Evolutionary conservation across 2,797 vertebrate genomes (phyloP).

Genomic region (Anolis apletophallus): DNA sequence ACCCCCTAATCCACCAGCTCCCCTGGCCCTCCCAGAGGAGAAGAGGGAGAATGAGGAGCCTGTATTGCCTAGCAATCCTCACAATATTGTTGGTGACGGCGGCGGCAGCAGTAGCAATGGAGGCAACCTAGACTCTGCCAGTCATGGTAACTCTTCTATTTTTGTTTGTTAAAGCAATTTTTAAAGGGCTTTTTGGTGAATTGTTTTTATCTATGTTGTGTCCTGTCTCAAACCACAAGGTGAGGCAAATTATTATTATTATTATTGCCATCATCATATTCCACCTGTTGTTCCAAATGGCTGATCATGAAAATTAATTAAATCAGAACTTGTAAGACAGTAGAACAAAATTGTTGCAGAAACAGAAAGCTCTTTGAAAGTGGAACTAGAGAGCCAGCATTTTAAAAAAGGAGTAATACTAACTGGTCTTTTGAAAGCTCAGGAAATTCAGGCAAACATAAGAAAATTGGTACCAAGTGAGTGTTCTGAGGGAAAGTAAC

Average conservation of each 20-base stretch:
- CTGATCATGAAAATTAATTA: neutral
- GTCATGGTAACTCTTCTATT: neutral
- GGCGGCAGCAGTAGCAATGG: neutral
- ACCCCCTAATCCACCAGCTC: neutral
- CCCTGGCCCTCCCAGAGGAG: neutral
- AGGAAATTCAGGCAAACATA: neutral
- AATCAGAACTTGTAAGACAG: too few species aligned
- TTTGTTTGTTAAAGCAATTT: neutral
- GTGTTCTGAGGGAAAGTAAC: neutral
- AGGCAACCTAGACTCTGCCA: constrained; percentile 4
- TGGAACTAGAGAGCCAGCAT: neutral
- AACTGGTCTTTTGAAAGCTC: neutral
- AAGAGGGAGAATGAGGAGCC: constrained; percentile 35
- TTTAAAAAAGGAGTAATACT: neutral
- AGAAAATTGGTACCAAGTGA: too few species aligned
- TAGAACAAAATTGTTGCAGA: too few species aligned
- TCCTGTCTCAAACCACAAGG: too few species aligned
- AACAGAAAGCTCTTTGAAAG: neutral
- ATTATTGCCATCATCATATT: too few species aligned
- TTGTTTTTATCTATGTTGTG: too few species aligned
- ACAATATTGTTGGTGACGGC: fast-evolving
- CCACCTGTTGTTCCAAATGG: neutral
- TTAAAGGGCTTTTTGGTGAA: too few species aligned
- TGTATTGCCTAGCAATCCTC: neutral
- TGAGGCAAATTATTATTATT: too few species aligned